Percentiles rank a stretch among this genome's conserved stretches.
These are phyloP conservation scores for Glaucomys volans DNA, from an alignment of 2,113 vertebrate genomes.

Conservation along the genomic window DNA sequence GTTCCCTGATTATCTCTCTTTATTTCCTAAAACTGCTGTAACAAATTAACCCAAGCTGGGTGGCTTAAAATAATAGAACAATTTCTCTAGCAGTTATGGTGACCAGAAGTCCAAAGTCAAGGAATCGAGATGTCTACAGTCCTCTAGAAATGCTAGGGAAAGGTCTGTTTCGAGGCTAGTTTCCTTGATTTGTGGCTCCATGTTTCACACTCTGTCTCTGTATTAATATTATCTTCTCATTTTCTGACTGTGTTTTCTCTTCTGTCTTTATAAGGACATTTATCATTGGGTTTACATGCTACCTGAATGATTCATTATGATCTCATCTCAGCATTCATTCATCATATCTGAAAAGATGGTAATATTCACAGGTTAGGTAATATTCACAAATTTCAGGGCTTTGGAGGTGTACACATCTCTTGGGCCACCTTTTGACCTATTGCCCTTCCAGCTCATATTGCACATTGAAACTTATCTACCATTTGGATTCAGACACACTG, in stretches of 20 bases:
- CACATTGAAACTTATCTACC: not conserved
- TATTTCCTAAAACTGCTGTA: not conserved
- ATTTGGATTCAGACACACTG: not conserved
- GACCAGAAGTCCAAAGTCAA: not conserved
- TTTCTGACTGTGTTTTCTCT: not conserved
- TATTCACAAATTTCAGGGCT: not conserved
- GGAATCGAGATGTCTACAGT: fast-evolving
- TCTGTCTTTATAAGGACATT: not conserved
- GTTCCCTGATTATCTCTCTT: not conserved
- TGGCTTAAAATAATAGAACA: not conserved
- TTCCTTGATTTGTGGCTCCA: not conserved
- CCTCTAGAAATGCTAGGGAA: not conserved
- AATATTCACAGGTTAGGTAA: not conserved
- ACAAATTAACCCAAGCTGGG: not conserved
- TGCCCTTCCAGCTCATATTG: not conserved
- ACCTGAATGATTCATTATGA: not conserved
- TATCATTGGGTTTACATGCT: not conserved
- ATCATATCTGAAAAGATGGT: not conserved
- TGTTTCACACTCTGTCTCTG: not conserved
- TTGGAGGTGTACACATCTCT: not conserved
- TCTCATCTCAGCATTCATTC: not conserved
- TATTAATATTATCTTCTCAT: not conserved
- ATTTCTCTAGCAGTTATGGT: not conserved
- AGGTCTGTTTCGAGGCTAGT: too few species aligned
- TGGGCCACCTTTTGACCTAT: not conserved